Percentiles rank a stretch among this genome's conserved stretches.
Conservation (phyloP, 1,140 invertebrate genomes). For the Neocloeon triangulifer region DNA sequence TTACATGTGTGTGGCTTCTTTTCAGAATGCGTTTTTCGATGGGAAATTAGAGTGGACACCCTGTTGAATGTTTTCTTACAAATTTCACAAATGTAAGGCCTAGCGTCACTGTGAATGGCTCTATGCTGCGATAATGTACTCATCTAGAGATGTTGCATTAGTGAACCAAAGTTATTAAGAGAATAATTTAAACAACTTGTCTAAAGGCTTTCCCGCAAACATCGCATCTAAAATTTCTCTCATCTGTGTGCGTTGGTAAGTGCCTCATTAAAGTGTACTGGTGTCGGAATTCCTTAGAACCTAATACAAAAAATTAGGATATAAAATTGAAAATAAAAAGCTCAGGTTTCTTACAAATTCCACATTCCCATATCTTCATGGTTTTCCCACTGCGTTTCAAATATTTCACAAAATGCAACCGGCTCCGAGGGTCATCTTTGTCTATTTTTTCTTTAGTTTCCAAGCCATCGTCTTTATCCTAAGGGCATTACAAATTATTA, state of each 20-base stretch:
- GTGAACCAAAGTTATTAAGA: not conserved
- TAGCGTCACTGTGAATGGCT: constrained; percentile 44
- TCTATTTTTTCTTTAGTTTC: constrained; percentile 20
- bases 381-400: constrained; percentile 33
- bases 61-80: constrained; percentile 54
- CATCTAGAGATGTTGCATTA: constrained; percentile 13
- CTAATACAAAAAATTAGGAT: constrained; percentile 13
- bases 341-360: constrained; percentile 28
- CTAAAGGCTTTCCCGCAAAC: constrained; percentile 59
- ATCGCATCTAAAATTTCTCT: constrained; percentile 56
- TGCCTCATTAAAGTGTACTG: constrained; percentile 60
- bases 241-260: constrained; percentile 57
- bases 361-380: constrained; percentile 37
- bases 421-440: constrained; percentile 23
- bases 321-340: constrained; percentile 1
- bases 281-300: constrained; percentile 45
- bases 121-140: constrained; percentile 47
- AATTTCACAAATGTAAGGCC: constrained; percentile 45
- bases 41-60: constrained; percentile 49
- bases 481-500: no score
- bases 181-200: constrained; percentile 20
- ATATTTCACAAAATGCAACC: constrained; percentile 35
- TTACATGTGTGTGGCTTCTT: constrained; percentile 47
- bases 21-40: constrained; percentile 47
- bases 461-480: no score